Base-by-base conservation (phyloP, 92 coral and sea anemone genomes). In the Zoanthus gigantus region DNA sequence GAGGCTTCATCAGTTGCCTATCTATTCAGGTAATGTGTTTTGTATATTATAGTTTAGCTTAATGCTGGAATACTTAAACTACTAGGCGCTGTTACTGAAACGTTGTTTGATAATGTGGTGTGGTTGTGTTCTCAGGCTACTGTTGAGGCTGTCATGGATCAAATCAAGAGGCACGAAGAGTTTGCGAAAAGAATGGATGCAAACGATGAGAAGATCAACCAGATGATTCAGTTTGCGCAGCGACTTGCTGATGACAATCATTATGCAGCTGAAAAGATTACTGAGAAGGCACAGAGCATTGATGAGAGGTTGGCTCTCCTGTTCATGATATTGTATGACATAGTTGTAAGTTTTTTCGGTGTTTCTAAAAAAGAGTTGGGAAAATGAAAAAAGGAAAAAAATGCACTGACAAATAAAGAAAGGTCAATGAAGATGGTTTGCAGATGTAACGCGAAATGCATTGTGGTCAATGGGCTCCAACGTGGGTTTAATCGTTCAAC, bases 141-240 rank as follows among this genome's bases (percentile, higher is more conserved):
- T 45, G 99, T 97, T 7, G 99, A 97, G 72, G 96, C 98, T 34
- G 99, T 95, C 23, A 92, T 91, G 88, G 99, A 95, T 17, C 97
- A 93, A 28, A 97, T 97, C 88, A 97, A 97, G 93, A 94, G 94
- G 57, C 99, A 97, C 28, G 99, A 97, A 61, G 99, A 95, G 85
- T 97, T 97, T 89, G 90, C 92, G 50, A 95, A 97, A 84, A 92
- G 95, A 34, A 96, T 97, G 95, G 95, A 94, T 71, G 92, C 97
- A 45, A 96, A 95, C 82, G 99, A 97, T 75, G 99, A 97, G 73
- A 97, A 97, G 89, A 94, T 97, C 72, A 94, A 97, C 85, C 97
- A 89, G 71, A 96, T 97, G 95, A 94, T 95, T 46, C 97, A 93
- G 83, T 97, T 93, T 89, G 98, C 99, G 6, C 92, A 95, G 50